Evolutionary conservation across 2,888 invertebrate species (phyloP).

Genomic region (Rhingia rostrata): DNA sequence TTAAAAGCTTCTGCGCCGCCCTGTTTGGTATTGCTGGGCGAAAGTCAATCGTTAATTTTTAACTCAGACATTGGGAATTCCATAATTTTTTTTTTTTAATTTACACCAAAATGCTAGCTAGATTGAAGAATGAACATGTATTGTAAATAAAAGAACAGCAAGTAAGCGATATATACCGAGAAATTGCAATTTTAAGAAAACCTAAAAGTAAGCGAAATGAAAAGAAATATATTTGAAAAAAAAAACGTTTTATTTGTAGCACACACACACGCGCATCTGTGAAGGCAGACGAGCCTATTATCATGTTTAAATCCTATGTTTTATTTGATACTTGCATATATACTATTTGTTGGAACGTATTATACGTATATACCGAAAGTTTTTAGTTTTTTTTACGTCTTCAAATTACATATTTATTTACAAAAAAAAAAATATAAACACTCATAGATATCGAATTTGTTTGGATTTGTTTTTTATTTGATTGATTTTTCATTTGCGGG

Average conservation of each 20-base stretch:
- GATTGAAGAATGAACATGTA: conserved; percentile 29
- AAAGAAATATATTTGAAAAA: background rate
- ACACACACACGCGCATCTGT: background rate
- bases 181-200: conserved; percentile 12
- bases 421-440: conserved; percentile 61
- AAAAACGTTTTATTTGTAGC: conserved; percentile 49
- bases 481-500: background rate
- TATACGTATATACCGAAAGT: conserved; percentile 30
- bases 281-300: conserved; percentile 4
- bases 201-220: conserved; percentile 6
- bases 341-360: conserved; percentile 39
- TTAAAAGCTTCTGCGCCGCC: background rate
- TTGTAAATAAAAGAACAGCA: conserved; percentile 52
- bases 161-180: conserved; percentile 11
- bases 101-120: conserved; percentile 17
- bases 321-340: conserved; percentile 16
- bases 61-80: conserved; percentile 29
- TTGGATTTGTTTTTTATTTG: conserved; percentile 11
- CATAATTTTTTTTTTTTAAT: conserved; percentile 1
- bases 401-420: conserved; percentile 72
- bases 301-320: conserved; percentile 25
- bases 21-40: conserved; percentile 8
- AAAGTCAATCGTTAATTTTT: conserved; percentile 10
- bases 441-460: conserved; percentile 46
- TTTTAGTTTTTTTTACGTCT: conserved; percentile 60